Base-by-base conservation (phyloP, 2,888 invertebrate species). In the Diploptera punctata region DNA sequence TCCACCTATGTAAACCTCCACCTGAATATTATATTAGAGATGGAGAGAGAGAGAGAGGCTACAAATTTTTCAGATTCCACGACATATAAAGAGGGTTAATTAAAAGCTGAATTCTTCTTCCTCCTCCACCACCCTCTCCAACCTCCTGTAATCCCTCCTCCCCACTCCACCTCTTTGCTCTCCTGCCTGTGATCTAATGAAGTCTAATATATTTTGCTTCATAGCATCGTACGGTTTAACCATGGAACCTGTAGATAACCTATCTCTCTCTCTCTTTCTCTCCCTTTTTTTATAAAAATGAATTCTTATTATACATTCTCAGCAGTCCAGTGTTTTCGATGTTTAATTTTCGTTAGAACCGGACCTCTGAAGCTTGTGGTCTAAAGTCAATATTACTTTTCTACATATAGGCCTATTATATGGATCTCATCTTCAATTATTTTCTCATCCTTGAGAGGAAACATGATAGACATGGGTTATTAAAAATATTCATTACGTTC, bases 231-330 rank as follows among this genome's bases (percentile, higher is more conserved):
- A n/a, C n/a, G 33, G 33, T 33, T 33, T 10, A 10, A 5, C 33
- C 33, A 33, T 33, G 21, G 44, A 43, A 21, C 61, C 38, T 52
- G 31, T 16, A 54, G 26, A 65, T 24, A 33, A 33, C 33, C 33
- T 33, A 33, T 33, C 33, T 33, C 33, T 10, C 33, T 33, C 33
- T 33, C 33, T 7, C 10, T 33, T 33, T 7, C 33, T n/a, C 43
- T n/a, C 49, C 31, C 70, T 19, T 29, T 49, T 70, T 70, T 70
- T 62, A 65, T 73, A 61, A 72, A 73, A 65, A 73, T 73, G 71
- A 73, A 60, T 67, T 71, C 72, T 75, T 73, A 75, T 75, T 73
- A 68, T 68, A 71, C 61, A 75, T 75, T 73, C 74, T 73, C 73
- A 29, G 43, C 33, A 31, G 13, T 26, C 21, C 38, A 24, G 62